A percentile compares a stretch with the other conserved stretches of the same genome.
phyloP scores from a whole-genome alignment of 1,140 invertebrate genomes.

The Proctacanthus coquilletti region DNA sequence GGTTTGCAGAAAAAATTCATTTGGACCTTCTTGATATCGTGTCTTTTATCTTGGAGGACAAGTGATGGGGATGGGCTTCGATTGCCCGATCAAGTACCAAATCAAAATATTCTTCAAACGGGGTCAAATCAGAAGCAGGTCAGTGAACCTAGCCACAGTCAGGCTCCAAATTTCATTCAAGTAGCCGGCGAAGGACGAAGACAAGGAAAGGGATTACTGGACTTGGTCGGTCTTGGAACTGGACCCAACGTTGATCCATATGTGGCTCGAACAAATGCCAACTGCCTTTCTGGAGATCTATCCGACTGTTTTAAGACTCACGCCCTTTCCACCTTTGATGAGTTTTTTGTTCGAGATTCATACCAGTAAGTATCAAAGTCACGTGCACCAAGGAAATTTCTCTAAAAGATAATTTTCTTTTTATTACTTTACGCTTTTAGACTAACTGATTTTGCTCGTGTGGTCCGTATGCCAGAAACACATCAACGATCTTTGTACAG shows the following conservation, averaged over 20 bases:
- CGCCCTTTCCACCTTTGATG: conserved; percentile 51
- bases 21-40: conserved; percentile 30
- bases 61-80: conserved; percentile 36
- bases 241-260: conserved; percentile 57
- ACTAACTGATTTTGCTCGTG: conserved; percentile 50
- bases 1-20: conserved; percentile 23
- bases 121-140: conserved; percentile 19
- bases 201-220: conserved; percentile 46
- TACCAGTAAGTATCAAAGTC: conserved; percentile 31
- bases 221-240: conserved; percentile 57
- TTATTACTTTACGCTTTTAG: too few species aligned
- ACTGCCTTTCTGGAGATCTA: conserved; percentile 55
- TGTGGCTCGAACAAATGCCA: conserved; percentile 48
- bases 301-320: conserved; percentile 67
- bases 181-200: conserved; percentile 16
- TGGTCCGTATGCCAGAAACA: conserved; percentile 45
- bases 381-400: neutral
- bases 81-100: conserved; percentile 37
- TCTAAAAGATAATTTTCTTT: conserved; percentile 8
- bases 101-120: conserved; percentile 11
- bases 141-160: conserved; percentile 11
- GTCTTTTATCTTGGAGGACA: conserved; percentile 33
- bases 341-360: conserved; percentile 51
- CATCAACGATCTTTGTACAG: conserved; percentile 43
- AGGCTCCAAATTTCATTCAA: conserved; percentile 7